Percentiles rank a stretch among this genome's conserved stretches.
Conservation (phyloP, 2,797 vertebrate species). For the Enoplosus armatus region DNA sequence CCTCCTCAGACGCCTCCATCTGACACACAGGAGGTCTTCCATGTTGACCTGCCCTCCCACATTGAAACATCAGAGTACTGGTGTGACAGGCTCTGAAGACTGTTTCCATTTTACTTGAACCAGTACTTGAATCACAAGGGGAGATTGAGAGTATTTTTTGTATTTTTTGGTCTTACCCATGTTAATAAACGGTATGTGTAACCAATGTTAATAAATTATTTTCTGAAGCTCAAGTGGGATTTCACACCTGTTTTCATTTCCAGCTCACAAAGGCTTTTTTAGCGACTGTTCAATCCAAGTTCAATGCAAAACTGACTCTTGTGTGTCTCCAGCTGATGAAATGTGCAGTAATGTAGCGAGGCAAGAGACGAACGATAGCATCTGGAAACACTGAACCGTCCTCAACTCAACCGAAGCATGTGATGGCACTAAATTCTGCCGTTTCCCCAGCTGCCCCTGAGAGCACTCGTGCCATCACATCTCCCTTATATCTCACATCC, state of each 20-base stretch:
- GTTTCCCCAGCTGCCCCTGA: slow-evolving; percentile 34
- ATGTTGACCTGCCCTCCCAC: slow-evolving; percentile 76
- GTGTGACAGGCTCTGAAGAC: slow-evolving; percentile 87
- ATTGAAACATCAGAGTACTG: slow-evolving; percentile 87
- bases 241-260: slow-evolving; percentile 42
- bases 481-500: slow-evolving; percentile 15
- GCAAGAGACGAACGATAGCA: slow-evolving; percentile 45
- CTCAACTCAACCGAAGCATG: slow-evolving; percentile 34
- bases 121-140: slow-evolving; percentile 49
- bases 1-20: slow-evolving; percentile 79
- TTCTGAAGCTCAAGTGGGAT: slow-evolving; percentile 30
- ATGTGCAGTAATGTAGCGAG: slow-evolving; percentile 10
- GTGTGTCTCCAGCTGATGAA: neutral
- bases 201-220: slow-evolving; percentile 72
- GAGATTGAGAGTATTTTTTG: slow-evolving; percentile 63
- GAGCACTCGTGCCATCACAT: slow-evolving; percentile 36
- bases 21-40: slow-evolving; percentile 72
- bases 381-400: slow-evolving; percentile 64
- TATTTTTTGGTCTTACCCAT: slow-evolving; percentile 61
- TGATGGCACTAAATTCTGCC: slow-evolving; percentile 31
- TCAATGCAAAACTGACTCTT: neutral
- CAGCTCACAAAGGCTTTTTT: neutral
- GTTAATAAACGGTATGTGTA: slow-evolving; percentile 51
- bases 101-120: slow-evolving; percentile 27
- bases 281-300: neutral